Conservation (phyloP, 2,888 invertebrate species). For the Lasius platythorax region DNA sequence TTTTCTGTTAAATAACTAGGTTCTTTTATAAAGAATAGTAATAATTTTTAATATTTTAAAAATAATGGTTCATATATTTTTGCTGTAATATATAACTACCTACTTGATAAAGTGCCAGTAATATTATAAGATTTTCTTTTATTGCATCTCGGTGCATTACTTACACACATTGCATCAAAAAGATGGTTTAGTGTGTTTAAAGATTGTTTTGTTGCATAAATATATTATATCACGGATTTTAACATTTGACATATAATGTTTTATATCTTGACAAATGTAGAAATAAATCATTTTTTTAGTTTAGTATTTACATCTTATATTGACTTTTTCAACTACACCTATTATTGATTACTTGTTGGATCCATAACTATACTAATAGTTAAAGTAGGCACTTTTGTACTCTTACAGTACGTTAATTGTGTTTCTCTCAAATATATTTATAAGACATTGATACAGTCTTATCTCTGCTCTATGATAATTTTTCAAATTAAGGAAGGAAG, state of each 20-base stretch:
- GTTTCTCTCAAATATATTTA: constrained; percentile 10
- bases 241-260: constrained; percentile 1
- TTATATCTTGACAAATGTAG: constrained; percentile 1
- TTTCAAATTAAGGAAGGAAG: constrained; percentile 15
- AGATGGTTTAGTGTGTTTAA: neutral
- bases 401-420: constrained; percentile 13
- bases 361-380: constrained; percentile 13
- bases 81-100: neutral
- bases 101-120: neutral
- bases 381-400: constrained; percentile 45
- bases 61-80: constrained; percentile 22
- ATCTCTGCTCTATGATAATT: neutral
- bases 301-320: constrained; percentile 25
- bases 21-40: neutral
- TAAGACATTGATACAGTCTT: constrained; percentile 46
- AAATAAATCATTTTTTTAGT: constrained; percentile 23
- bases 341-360: constrained; percentile 11
- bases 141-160: neutral
- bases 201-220: constrained; percentile 17
- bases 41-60: neutral
- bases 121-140: neutral
- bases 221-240: neutral
- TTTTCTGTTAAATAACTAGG: constrained; percentile 1
- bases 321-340: neutral
- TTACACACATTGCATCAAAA: neutral